These are phyloP conservation scores for Rhynchomys soricoides DNA, from an alignment of 2,113 vertebrate species.

Conservation along the genomic window DNA sequence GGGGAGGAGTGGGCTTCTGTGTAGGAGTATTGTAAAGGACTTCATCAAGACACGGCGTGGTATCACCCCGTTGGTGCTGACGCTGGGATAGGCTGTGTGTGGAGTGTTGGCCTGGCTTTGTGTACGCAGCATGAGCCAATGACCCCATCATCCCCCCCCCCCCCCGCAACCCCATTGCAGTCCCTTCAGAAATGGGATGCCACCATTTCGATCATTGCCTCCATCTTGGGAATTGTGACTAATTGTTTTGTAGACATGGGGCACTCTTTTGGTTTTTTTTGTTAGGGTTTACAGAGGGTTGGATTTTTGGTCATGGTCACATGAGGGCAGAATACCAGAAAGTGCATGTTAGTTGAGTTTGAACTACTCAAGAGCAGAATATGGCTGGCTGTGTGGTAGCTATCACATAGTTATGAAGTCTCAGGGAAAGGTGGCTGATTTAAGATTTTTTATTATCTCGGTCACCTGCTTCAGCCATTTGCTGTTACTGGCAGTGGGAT, in stretches of 20 bases:
- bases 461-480: background rate
- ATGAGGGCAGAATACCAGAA: background rate
- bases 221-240: background rate
- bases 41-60: background rate
- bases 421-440: conserved; percentile 35
- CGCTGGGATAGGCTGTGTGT: background rate
- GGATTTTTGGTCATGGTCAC: conserved; percentile 30
- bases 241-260: conserved; percentile 13
- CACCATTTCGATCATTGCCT: background rate
- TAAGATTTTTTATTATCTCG: conserved; percentile 3
- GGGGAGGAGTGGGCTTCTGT: background rate
- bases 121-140: rapidly evolving
- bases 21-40: background rate
- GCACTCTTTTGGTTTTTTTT: background rate
- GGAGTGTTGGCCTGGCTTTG: background rate
- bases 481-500: background rate
- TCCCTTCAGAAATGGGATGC: conserved; percentile 7
- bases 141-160: background rate
- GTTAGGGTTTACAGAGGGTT: background rate
- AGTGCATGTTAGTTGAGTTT: conserved; percentile 10
- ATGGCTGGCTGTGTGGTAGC: background rate
- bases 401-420: background rate
- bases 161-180: no score
- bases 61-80: no score
- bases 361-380: background rate